Base-by-base conservation (phyloP, 2,888 invertebrate genomes). In the Drosophila seclusa region DNA sequence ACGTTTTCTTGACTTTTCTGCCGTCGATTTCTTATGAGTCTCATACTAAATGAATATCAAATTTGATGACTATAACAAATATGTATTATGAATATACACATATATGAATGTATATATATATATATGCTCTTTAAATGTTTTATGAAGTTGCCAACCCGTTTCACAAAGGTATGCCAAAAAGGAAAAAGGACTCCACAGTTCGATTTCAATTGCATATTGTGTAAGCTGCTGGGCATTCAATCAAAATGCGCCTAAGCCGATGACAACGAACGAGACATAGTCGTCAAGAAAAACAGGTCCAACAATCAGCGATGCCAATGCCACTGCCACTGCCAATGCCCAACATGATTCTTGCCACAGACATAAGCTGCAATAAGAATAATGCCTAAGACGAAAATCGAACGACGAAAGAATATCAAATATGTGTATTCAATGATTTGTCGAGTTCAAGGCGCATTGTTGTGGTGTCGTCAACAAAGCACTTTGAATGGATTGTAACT, bases 351-450 rank as follows among this genome's bases (percentile, higher is more conserved):
- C 57, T 48, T n/a, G 48, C 49, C 52, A 36, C 29, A 40, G 70
- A 40, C 70, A 70, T 86, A 74, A 75, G 87, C 84, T 75, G 65
- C 68, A 78, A 67, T 72, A 69, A 62, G 75, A 52, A 45, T 45
- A 77, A 68, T 64, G 54, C 61, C 64, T 65, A 62, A 68, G 55
- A 49, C 36, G 38, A 55, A 53, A 66, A 40, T 36, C 11, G n/a
- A 18, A 18, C n/a, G 53, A 16, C 27, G 21, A 45, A 29, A 38
- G 31, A 63, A 45, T 59, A 71, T 27, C 36, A 55, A 68, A 73
- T 61, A 55, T 42, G 74, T 65, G 50, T 57, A 60, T 59, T 77
- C 63, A 74, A 66, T 76, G 68, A 69, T 71, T 64, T 40, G 34
- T 45, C 40, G 52, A 62, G 66, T 49, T 73, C 55, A 77, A 68